phyloP scores from a whole-genome alignment of 2,113 vertebrate species.

The Phainopepla nitens region DNA sequence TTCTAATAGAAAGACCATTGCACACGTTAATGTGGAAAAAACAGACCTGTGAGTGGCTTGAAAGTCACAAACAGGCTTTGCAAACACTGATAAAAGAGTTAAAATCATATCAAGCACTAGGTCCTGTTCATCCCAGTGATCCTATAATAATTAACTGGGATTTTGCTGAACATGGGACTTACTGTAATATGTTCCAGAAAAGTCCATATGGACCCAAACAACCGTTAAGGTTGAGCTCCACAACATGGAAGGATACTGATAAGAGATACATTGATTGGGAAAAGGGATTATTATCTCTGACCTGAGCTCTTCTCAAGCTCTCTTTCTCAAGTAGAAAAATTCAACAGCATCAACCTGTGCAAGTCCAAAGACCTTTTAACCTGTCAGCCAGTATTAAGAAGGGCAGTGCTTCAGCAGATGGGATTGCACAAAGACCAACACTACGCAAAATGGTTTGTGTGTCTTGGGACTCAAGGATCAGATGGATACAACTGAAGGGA shows the following conservation, averaged over 20 bases:
- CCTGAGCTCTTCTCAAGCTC: not conserved
- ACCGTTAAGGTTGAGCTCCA: not conserved
- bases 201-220: not conserved
- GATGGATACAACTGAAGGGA: too few species aligned
- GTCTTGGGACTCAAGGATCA: not conserved
- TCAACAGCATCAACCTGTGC: not conserved
- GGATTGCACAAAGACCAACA: not conserved
- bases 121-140: not conserved
- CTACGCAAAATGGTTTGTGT: not conserved
- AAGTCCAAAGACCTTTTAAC: not conserved
- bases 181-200: not conserved
- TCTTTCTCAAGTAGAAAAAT: not conserved
- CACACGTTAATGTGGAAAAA: not conserved
- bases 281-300: not conserved
- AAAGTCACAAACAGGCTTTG: not conserved
- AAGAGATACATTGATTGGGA: not conserved
- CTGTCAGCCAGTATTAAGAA: not conserved
- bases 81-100: not conserved
- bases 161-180: not conserved
- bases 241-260: not conserved
- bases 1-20: not conserved
- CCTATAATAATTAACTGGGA: not conserved
- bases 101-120: not conserved
- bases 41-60: not conserved
- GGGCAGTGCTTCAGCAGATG: not conserved